Conservation (phyloP, 92 coral and sea anemone species). For the Ricordea florida region DNA sequence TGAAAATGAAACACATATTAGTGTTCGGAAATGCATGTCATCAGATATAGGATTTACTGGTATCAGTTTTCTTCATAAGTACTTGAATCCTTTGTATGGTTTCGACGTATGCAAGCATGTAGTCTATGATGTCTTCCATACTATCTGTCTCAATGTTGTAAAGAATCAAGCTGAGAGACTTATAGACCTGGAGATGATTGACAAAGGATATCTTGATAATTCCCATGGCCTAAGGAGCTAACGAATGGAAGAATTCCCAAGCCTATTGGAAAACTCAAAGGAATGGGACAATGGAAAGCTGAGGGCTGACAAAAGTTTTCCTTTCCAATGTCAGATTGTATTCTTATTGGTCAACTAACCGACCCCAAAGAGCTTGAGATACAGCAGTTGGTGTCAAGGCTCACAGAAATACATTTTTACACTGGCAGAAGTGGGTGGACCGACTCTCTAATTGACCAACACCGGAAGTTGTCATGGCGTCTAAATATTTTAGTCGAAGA, state of each 20-base stretch:
- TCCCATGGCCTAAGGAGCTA: slow-evolving; percentile 59
- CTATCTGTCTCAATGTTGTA: slow-evolving; percentile 43
- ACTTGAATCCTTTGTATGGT: slow-evolving; percentile 61
- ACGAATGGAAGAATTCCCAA: slow-evolving; percentile 55
- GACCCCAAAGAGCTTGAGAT: slow-evolving; percentile 34
- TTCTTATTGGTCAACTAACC: slow-evolving; percentile 13
- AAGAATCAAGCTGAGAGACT: slow-evolving; percentile 62
- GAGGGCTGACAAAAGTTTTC: slow-evolving; percentile 63
- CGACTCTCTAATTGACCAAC: slow-evolving; percentile 31
- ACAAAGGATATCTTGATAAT: slow-evolving; percentile 57
- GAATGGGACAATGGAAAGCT: slow-evolving; percentile 66
- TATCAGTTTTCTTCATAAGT: slow-evolving; percentile 58
- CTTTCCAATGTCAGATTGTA: slow-evolving; percentile 57
- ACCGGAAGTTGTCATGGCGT: slow-evolving; percentile 22
- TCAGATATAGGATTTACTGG: slow-evolving; percentile 72
- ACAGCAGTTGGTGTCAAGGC: slow-evolving; percentile 21
- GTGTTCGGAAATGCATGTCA: slow-evolving; percentile 46
- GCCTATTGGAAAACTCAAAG: slow-evolving; percentile 42
- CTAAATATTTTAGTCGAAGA: slow-evolving; percentile 48
- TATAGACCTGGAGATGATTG: slow-evolving; percentile 49
- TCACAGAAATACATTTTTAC: slow-evolving; percentile 55
- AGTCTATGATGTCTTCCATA: slow-evolving; percentile 60
- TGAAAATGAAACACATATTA: slow-evolving; percentile 56
- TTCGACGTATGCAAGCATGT: slow-evolving; percentile 52
- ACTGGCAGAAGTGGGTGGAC: slow-evolving; percentile 62